Conservation (phyloP, 2,113 vertebrate genomes). For the Siphamia tubifer region DNA sequence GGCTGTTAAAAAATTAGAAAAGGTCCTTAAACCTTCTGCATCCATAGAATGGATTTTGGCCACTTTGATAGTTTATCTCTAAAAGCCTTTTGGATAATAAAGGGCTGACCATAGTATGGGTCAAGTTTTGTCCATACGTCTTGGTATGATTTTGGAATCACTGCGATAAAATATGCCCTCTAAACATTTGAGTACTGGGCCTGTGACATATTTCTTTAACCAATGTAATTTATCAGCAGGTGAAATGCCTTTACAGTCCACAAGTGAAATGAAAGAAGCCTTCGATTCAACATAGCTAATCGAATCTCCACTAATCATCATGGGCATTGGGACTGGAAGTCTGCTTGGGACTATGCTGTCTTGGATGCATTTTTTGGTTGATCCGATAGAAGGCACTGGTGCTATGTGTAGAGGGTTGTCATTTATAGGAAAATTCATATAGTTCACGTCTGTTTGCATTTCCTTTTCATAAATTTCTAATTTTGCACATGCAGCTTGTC, state of each 20-base stretch:
- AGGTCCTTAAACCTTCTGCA: not conserved
- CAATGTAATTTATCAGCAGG: not conserved
- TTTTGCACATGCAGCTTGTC: not conserved
- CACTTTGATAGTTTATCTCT: not conserved
- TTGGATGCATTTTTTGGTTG: not conserved
- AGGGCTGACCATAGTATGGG: not conserved
- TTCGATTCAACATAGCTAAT: slow-evolving; percentile 1
- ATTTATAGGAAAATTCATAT: not conserved
- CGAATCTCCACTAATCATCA: not conserved
- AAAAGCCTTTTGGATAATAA: not conserved
- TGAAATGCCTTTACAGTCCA: not conserved
- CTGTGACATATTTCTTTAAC: not conserved
- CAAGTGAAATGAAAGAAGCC: not conserved
- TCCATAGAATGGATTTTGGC: not conserved
- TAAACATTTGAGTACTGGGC: not conserved
- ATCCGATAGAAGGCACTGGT: not conserved
- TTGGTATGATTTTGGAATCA: not conserved
- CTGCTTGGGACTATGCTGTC: slow-evolving; percentile 8
- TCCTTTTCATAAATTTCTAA: not conserved
- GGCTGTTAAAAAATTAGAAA: not conserved
- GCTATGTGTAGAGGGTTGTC: not conserved
- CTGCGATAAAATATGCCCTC: not conserved
- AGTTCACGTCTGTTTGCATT: not conserved
- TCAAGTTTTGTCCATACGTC: not conserved
- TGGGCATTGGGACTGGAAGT: not conserved